These are phyloP conservation scores for Drosophila malerkotliana DNA, from an alignment of 1,140 invertebrate genomes.

Conservation along the genomic window DNA sequence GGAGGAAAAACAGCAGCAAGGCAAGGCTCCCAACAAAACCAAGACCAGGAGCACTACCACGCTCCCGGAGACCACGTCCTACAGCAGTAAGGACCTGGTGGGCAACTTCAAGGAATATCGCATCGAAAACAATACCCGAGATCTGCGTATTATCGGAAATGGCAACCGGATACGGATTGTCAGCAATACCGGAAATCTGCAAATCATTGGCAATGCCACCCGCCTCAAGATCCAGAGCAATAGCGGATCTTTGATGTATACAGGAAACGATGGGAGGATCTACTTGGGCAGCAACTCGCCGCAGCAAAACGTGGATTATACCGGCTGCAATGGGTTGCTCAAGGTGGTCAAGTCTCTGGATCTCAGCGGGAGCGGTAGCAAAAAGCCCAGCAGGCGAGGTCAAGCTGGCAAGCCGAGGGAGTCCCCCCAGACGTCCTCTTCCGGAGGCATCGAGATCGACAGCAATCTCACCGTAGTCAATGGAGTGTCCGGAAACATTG, in stretches of 20 bases:
- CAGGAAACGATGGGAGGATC: conserved; percentile 77
- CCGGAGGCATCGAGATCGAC: conserved; percentile 49
- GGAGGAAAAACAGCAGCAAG: conserved; percentile 9
- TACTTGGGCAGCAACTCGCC: conserved; percentile 69
- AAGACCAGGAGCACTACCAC: conserved; percentile 23
- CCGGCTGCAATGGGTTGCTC: conserved; percentile 73
- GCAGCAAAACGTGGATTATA: conserved; percentile 72
- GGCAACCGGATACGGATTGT: conserved; percentile 72
- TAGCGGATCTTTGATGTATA: conserved; percentile 65
- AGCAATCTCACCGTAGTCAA: conserved; percentile 64
- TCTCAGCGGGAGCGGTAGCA: conserved; percentile 27
- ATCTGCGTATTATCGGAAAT: conserved; percentile 77
- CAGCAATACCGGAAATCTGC: conserved; percentile 59
- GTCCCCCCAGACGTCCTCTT: neutral
- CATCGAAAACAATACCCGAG: conserved; percentile 67
- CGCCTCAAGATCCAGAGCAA: conserved; percentile 73
- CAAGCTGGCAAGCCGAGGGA: conserved; percentile 6
- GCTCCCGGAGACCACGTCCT: conserved; percentile 25
- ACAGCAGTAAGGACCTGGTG: conserved; percentile 65
- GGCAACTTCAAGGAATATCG: conserved; percentile 80
- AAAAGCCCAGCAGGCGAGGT: conserved; percentile 39
- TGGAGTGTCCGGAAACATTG: conserved; percentile 65
- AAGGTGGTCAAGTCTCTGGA: conserved; percentile 74
- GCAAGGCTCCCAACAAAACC: conserved; percentile 36
- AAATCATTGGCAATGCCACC: conserved; percentile 73